phyloP scores from a whole-genome alignment of 1,140 invertebrate species.

The Leptopilina clavipes region DNA sequence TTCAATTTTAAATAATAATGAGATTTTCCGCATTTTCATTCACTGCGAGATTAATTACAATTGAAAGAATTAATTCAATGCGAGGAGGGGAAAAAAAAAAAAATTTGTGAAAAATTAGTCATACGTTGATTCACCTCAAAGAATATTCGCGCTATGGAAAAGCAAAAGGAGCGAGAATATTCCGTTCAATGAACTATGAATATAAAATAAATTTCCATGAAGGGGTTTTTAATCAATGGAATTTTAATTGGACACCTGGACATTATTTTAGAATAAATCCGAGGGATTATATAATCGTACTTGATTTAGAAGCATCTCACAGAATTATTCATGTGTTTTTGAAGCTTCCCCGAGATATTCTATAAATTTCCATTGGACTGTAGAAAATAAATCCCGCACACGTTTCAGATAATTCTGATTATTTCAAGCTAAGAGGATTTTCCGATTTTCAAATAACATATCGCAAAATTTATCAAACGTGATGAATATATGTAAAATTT shows the following conservation, averaged over 20 bases:
- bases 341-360: not conserved
- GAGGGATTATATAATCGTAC: not conserved
- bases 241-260: conserved; percentile 5
- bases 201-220: too few species aligned
- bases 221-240: conserved; percentile 1
- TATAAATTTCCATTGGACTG: conserved; percentile 2
- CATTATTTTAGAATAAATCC: conserved; percentile 1
- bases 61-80: too few species aligned
- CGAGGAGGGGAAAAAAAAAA: too few species aligned
- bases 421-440: conserved; percentile 18
- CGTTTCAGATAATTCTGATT: conserved; percentile 28
- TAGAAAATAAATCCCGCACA: conserved; percentile 11
- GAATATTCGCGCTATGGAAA: too few species aligned
- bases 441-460: not conserved
- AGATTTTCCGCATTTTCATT: too few species aligned
- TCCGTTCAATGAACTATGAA: too few species aligned
- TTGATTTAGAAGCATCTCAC: not conserved
- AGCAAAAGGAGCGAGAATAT: too few species aligned
- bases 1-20: too few species aligned
- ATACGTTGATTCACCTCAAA: too few species aligned
- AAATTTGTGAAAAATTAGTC: too few species aligned
- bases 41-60: too few species aligned
- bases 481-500: not conserved
- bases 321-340: conserved; percentile 22
- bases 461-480: conserved; percentile 5